Base-by-base conservation (phyloP, 2,888 invertebrate genomes). In the Homarus gammarus region DNA sequence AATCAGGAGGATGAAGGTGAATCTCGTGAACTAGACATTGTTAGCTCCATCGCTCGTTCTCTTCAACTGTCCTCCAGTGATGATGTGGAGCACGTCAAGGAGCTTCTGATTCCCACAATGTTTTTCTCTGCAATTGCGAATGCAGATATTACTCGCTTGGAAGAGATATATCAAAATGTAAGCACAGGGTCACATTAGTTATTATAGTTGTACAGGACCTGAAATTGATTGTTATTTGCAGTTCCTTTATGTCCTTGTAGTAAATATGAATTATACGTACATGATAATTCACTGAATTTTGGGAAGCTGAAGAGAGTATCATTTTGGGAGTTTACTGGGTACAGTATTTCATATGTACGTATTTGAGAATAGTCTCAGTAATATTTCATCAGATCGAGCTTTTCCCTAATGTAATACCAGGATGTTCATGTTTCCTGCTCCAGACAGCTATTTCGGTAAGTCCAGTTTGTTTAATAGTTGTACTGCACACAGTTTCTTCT, bases 81-180 rank as follows among this genome's bases (percentile, higher is more conserved):
- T 82, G 95, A 96, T 92, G 92, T 95, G 1, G 94, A 94, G n/a
- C 94, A 95, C 61, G 93, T 96, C 31, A 94, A 95, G 27, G 94
- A 94, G n/a, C 95, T 96, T 0, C 94, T 97, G 5, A 96, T 96
- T 92, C 97, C 97, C 0, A 96, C 96, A 0, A 95, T 97, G 94
- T 93, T 96, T 86, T 96, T 95, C 93, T 94, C 95, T 33, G 96
- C 96, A 0, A 96, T 96, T 0, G 92, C 94, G 6, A 92, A 92
- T 75, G 93, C 93, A 51, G 93, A 93, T 78, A 86, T 93, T 40
- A 90, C 92, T 2, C 92, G 93, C 6, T 91, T 94, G 75, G 93
- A 94, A 51, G 90, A 92, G 8, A 92, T 93, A 51, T 92, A 92
- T 81, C 91, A 92, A 2, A 86, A 90, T 72, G 92, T 93, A 33